Conservation (phyloP, 2,113 vertebrate species). For the Psilopsiagon aurifrons region DNA sequence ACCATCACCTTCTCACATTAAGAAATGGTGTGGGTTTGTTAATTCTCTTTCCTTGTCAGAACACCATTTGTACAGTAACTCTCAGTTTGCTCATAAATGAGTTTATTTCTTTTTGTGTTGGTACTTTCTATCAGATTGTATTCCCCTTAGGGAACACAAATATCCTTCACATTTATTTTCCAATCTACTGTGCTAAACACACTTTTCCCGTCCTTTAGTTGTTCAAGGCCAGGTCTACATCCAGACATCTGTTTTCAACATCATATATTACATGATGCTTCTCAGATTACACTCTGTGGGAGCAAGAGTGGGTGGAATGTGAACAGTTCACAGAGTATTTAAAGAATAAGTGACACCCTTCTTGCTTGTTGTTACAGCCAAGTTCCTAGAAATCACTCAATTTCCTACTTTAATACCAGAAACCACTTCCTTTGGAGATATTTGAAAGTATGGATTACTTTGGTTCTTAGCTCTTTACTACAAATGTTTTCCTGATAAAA, state of each 20-base stretch:
- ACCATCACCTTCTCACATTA: neutral
- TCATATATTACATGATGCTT: neutral
- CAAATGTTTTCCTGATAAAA: neutral
- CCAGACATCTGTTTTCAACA: conserved; percentile 20
- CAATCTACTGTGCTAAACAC: neutral
- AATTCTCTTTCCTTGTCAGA: neutral
- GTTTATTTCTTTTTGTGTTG: neutral
- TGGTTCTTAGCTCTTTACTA: neutral
- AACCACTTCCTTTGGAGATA: neutral
- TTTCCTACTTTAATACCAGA: neutral
- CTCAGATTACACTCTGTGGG: neutral
- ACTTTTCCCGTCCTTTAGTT: neutral
- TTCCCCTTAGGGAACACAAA: neutral
- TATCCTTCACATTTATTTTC: neutral
- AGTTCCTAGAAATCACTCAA: neutral
- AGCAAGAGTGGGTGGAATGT: neutral
- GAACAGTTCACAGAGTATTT: neutral
- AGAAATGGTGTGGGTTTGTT: neutral
- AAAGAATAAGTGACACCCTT: neutral
- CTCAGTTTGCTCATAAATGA: neutral
- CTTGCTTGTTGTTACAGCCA: neutral
- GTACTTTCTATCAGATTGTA: neutral
- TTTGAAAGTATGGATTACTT: neutral
- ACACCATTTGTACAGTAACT: neutral
- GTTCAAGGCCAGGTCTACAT: neutral